Conservation (phyloP, 2,888 invertebrate species). For the Odontomyia ornata region DNA sequence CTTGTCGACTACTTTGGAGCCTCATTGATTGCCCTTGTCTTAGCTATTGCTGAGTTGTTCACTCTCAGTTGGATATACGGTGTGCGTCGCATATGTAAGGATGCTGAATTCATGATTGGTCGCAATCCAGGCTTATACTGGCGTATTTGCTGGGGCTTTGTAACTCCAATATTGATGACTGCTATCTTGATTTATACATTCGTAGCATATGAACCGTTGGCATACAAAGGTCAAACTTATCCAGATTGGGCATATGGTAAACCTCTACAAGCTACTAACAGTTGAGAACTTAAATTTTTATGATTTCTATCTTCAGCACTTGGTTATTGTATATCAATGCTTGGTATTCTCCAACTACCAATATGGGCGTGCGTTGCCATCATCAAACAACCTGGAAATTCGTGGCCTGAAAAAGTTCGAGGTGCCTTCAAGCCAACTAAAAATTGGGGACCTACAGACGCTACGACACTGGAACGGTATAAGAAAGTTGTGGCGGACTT, state of each 20-base stretch:
- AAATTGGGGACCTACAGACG: constrained; percentile 70
- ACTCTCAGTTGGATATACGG: constrained; percentile 81
- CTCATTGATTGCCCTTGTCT: constrained; percentile 75
- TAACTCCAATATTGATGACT: constrained; percentile 77
- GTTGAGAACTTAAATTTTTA: too few relatives aligned
- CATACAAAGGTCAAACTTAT: constrained; percentile 69
- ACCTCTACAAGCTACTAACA: too few relatives aligned
- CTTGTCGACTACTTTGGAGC: constrained; percentile 80
- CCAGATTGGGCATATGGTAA: constrained; percentile 73
- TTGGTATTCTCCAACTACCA: constrained; percentile 67
- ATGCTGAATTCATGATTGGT: constrained; percentile 83
- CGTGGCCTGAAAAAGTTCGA: constrained; percentile 59
- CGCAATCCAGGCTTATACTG: constrained; percentile 76
- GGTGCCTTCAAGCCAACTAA: constrained; percentile 65
- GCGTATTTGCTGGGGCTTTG: constrained; percentile 80
- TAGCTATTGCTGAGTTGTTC: constrained; percentile 73
- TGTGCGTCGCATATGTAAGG: constrained; percentile 72
- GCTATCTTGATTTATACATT: constrained; percentile 78
- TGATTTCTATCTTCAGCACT: constrained; percentile 53
- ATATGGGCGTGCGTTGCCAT: constrained; percentile 61
- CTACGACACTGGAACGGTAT: constrained; percentile 66
- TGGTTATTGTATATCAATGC: constrained; percentile 66
- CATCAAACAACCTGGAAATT: constrained; percentile 57
- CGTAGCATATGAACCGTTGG: constrained; percentile 68
- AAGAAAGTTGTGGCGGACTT: constrained; percentile 61